Conservation (phyloP, 2,797 vertebrate species). For the Channa striata region DNA sequence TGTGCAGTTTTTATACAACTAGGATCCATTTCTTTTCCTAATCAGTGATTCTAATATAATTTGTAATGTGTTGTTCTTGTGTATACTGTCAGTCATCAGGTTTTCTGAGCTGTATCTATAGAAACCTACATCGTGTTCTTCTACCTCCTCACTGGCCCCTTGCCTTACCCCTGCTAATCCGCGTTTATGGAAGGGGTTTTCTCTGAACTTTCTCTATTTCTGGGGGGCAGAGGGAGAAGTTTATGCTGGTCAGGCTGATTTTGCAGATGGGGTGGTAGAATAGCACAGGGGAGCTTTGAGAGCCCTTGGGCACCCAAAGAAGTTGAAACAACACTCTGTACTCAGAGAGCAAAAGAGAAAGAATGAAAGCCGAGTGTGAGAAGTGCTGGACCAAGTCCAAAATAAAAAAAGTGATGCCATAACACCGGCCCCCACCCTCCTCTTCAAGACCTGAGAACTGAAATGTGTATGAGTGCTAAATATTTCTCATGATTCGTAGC, state of each 20-base stretch:
- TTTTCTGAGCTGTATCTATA: slow-evolving; percentile 3
- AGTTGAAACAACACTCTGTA: slow-evolving; percentile 53
- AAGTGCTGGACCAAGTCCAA: slow-evolving; percentile 35
- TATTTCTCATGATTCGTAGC: slow-evolving; percentile 23
- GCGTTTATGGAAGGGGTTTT: slow-evolving; percentile 76
- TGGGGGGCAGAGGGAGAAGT: slow-evolving; percentile 2
- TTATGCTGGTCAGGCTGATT: slow-evolving; percentile 57
- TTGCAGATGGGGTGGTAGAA: slow-evolving; percentile 46
- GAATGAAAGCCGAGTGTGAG: slow-evolving; percentile 27
- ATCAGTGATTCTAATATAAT: background rate
- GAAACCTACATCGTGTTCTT: slow-evolving; percentile 31
- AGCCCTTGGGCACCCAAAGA: slow-evolving; percentile 50
- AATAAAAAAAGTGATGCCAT: slow-evolving; percentile 31
- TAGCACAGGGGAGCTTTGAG: slow-evolving; percentile 38
- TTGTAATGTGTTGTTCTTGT: slow-evolving; percentile 3
- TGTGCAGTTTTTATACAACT: background rate
- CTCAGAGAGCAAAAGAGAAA: background rate
- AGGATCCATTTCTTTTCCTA: background rate
- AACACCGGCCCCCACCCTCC: slow-evolving; percentile 11
- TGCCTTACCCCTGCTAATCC: slow-evolving; percentile 72
- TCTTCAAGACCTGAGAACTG: slow-evolving; percentile 39
- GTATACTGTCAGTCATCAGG: background rate
- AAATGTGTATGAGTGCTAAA: slow-evolving; percentile 38
- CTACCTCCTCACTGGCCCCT: slow-evolving; percentile 40
- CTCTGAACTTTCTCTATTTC: slow-evolving; percentile 64